A percentile compares a stretch with the other conserved stretches of the same genome.
Conservation (phyloP, 2,888 invertebrate genomes). For the Endotricha flammealis region DNA sequence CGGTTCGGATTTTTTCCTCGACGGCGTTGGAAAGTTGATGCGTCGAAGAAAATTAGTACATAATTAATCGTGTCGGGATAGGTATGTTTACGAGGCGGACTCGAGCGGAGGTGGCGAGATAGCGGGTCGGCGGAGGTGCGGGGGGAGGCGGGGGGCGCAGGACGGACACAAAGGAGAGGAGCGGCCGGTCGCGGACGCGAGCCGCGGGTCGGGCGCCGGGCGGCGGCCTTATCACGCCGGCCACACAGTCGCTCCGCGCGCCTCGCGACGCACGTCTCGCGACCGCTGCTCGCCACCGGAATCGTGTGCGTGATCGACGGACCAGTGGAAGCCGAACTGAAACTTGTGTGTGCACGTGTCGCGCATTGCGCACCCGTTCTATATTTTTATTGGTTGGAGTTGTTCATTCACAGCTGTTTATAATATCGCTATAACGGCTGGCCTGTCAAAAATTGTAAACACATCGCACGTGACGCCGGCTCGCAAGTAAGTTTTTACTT, state of each 20-base stretch:
- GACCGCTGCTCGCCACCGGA: slow-evolving; percentile 27
- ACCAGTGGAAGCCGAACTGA: slow-evolving; percentile 39
- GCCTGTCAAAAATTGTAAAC: slow-evolving; percentile 67
- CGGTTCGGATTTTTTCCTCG: slow-evolving; percentile 28
- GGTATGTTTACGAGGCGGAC: slow-evolving; percentile 50
- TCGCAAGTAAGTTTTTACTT: slow-evolving; percentile 60
- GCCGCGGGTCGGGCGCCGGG: slow-evolving; percentile 53
- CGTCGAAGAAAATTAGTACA: slow-evolving; percentile 41
- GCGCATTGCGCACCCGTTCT: slow-evolving; percentile 50
- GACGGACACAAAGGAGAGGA: slow-evolving; percentile 77
- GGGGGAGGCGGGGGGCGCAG: slow-evolving; percentile 38
- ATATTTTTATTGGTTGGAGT: slow-evolving; percentile 42
- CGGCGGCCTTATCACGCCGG: slow-evolving; percentile 62
- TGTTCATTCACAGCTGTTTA: slow-evolving; percentile 38
- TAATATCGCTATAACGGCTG: slow-evolving; percentile 46
- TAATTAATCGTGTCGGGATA: slow-evolving; percentile 67
- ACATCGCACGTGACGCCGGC: slow-evolving; percentile 61
- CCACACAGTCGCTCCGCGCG: slow-evolving; percentile 68
- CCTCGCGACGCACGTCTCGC: slow-evolving; percentile 55
- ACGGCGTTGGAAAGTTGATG: slow-evolving; percentile 41
- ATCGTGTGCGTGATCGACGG: slow-evolving; percentile 40
- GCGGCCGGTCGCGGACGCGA: slow-evolving; percentile 68
- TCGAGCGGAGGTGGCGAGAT: slow-evolving; percentile 41
- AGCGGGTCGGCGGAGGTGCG: slow-evolving; percentile 38
- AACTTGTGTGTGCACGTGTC: slow-evolving; percentile 45